Base-by-base conservation (phyloP, 2,888 invertebrate species). In the Frankliniella intonsa region DNA sequence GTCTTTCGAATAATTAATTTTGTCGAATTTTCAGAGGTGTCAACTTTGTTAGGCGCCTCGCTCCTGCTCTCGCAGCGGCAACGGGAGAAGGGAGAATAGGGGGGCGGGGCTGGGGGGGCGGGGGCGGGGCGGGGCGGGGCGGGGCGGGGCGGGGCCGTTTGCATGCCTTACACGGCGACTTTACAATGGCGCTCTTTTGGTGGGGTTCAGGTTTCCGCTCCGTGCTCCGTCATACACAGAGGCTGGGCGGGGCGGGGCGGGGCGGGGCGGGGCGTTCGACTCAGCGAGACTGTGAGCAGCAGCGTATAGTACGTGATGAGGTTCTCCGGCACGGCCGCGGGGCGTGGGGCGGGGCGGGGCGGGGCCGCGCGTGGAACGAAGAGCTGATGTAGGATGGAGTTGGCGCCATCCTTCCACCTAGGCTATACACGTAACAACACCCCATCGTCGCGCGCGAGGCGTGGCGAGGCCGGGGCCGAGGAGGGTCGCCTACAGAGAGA, bases 1-100 rank as follows among this genome's bases (percentile, higher is more conserved):
- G 69, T 76, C 69, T 76, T 76, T 76, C 69, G 69, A 76, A 76
- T 76, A 76, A 76, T 76, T 76, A 76, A 76, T 76, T 76, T 76
- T 76, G 69, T 76, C 69, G 69, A 76, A 76, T 76, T 76, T 76
- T 76, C 69, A 76, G 69, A 76, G 69, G 69, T 76, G 69, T 76
- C 69, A 76, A 76, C 69, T 76, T 76, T 76, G 69, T 76, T 76
- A 25, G 69, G 69, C 69, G 69, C 69, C 69, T n/a, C 62, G 62
- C 62, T 17, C 19, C 62, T 3, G 62, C 62, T 62, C 7, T 62
- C 62, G 62, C 19, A 17, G 62, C 38, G 5, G 38, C 38, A 38
- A 38, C 38, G 38, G 38, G 38, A 38, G 38, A 38, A 62, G 62
- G n/a, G 62, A 62, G n/a, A n/a, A n/a, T n/a, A 62, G n/a, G 62